These are phyloP conservation scores for Sinopyrophorus schimmeli DNA, from an alignment of 2,888 invertebrate species.

Conservation along the genomic window DNA sequence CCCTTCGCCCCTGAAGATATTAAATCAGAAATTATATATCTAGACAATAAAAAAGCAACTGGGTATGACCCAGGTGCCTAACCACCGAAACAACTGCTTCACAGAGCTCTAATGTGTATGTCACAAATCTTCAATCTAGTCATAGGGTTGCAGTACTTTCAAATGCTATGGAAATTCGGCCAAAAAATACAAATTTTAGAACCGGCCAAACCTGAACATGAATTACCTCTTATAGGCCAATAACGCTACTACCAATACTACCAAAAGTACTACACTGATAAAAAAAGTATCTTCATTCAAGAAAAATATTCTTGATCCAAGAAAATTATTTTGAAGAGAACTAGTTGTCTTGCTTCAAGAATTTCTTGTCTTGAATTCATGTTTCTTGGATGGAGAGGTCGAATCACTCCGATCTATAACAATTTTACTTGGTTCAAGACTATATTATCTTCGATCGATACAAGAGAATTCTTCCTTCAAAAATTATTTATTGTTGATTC, in stretches of 20 bases:
- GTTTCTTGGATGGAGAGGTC: too few species aligned
- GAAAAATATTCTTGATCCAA: too few species aligned
- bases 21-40: constrained; percentile 8
- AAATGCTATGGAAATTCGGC: constrained; percentile 10
- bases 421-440: too few species aligned
- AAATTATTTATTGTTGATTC: too few species aligned
- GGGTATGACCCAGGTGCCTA: constrained; percentile 9
- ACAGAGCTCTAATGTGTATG: constrained; percentile 5
- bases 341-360: too few species aligned
- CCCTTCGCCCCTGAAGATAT: constrained; percentile 8
- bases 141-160: constrained; percentile 12
- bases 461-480: too few species aligned
- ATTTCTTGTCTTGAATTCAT: too few species aligned
- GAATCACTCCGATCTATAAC: too few species aligned
- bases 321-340: too few species aligned
- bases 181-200: constrained; percentile 2
- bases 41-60: constrained; percentile 10
- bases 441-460: too few species aligned
- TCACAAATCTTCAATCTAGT: constrained; percentile 8
- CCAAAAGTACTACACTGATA: constrained; percentile 5
- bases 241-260: constrained; percentile 12
- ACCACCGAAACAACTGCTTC: constrained; percentile 10
- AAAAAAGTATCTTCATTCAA: too few species aligned
- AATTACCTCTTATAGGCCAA: constrained; percentile 8
- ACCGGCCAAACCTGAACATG: constrained; percentile 6